A percentile compares a stretch with the other conserved stretches of the same genome.
These are phyloP conservation scores for Piprites chloris DNA, from an alignment of 2,113 vertebrate genomes.

Conservation along the genomic window DNA sequence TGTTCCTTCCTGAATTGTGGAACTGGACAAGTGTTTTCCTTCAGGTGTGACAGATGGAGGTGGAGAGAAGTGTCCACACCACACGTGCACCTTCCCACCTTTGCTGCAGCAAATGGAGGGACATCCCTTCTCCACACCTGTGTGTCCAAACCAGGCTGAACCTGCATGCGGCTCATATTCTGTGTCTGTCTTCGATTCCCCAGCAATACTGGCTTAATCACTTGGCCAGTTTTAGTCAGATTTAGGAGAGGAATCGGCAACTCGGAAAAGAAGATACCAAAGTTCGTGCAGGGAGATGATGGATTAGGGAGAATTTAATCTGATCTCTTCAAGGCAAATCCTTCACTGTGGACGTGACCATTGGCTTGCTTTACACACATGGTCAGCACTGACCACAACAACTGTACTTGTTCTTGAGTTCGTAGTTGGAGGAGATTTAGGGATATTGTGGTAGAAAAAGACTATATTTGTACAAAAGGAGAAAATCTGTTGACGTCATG, in stretches of 20 bases:
- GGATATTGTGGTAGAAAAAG: background rate
- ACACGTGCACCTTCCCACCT: background rate
- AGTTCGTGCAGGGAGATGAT: background rate
- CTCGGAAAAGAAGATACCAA: background rate
- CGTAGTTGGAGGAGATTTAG: background rate
- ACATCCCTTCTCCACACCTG: background rate
- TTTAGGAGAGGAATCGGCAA: background rate
- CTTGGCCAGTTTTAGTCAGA: background rate
- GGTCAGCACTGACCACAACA: background rate
- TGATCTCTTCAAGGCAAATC: background rate
- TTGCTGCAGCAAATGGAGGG: fast-evolving
- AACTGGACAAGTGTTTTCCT: background rate
- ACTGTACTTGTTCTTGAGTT: background rate
- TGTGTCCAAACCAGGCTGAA: background rate
- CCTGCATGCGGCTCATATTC: background rate
- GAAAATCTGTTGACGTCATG: background rate
- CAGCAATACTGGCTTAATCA: fast-evolving
- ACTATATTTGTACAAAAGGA: background rate
- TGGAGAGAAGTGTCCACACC: fast-evolving
- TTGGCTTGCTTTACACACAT: background rate
- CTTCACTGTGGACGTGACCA: background rate
- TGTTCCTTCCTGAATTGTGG: background rate
- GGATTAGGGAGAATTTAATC: background rate
- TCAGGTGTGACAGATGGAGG: no score
- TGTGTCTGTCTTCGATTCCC: background rate